Conservation (phyloP, 2,888 invertebrate genomes). For the Lasioglossum zephyrum region DNA sequence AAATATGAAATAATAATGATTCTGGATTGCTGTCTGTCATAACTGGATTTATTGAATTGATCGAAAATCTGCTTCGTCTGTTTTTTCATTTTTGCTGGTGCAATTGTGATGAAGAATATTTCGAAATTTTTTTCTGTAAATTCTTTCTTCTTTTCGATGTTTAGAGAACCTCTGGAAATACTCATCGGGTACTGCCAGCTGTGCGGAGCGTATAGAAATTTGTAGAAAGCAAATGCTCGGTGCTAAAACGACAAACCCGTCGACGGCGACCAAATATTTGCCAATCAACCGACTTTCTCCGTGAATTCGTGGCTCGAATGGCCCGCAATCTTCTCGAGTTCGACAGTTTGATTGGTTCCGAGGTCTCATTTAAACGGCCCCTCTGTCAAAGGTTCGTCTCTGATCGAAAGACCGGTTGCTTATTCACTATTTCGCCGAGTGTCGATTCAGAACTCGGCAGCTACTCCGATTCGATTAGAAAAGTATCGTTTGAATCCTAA, state of each 20-base stretch:
- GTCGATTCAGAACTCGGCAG: not conserved
- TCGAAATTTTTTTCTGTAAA: not conserved
- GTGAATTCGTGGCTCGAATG: not conserved
- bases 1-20: not conserved
- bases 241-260: conserved; percentile 3
- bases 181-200: not conserved
- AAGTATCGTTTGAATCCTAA: not conserved
- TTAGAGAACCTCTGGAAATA: not conserved
- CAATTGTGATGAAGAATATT: not conserved
- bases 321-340: conserved; percentile 8
- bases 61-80: not conserved
- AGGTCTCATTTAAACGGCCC: conserved; percentile 33
- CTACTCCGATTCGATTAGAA: conserved; percentile 9
- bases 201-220: not conserved
- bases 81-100: not conserved
- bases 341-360: conserved; percentile 28
- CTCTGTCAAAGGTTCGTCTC: conserved; percentile 14
- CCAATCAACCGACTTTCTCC: conserved; percentile 3
- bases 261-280: conserved; percentile 7
- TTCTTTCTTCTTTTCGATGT: too few relatives aligned
- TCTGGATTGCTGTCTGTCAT: not conserved
- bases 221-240: not conserved
- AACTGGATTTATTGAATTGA: not conserved
- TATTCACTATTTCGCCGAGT: conserved; percentile 8
- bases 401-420: not conserved